Evolutionary conservation across 2,888 invertebrate genomes (phyloP), one percentile per base, ranked within the genome.

Genomic region (Amiota mariae): DNA sequence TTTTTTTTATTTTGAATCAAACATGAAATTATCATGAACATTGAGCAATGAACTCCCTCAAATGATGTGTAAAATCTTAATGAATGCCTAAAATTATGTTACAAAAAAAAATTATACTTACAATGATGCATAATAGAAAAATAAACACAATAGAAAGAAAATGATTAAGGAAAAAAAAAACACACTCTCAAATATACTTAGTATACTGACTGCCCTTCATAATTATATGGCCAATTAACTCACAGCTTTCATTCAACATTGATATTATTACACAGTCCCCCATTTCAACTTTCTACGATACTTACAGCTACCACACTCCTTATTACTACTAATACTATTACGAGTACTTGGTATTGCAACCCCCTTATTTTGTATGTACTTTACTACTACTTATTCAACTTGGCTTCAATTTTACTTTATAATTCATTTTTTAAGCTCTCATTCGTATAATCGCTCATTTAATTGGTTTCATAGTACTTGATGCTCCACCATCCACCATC

Each of bases 41-140:
- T 36, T 36, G 36, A 6, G 36, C 3, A 36, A 36, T 15, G 12
- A 54, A 54, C n/a, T 13, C 54, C 15, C n/a, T 54, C 8, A 54
- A 54, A 54, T 54, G 54, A 54, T 9, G 54, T 10, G n/a, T 54
- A 8, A 54, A 54, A 54, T 12, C 15, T 54, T 54, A 61, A 24
- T 20, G 61, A 51, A 70, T 9, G 57, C 70, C 70, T 47, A 70
- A 70, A 70, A 57, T 15, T 56, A 70, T 70, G 59, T 61, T 48
- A 71, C 61, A 71, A 46, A n/a, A n/a, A n/a, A 36, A 59, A 54
- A 67, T 36, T 46, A 15, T 8, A 36, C 36, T 36, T 36, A 36
- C 36, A 36, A 36, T 36, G 36, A 59, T 18, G 18, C 15, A 15
- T 11, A n/a, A 48, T n/a, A 49, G 51, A 12, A 20, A 24, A 48